Evolutionary conservation across 2,888 invertebrate species (phyloP).

Genomic region (Drosophila trichaetosa): DNA sequence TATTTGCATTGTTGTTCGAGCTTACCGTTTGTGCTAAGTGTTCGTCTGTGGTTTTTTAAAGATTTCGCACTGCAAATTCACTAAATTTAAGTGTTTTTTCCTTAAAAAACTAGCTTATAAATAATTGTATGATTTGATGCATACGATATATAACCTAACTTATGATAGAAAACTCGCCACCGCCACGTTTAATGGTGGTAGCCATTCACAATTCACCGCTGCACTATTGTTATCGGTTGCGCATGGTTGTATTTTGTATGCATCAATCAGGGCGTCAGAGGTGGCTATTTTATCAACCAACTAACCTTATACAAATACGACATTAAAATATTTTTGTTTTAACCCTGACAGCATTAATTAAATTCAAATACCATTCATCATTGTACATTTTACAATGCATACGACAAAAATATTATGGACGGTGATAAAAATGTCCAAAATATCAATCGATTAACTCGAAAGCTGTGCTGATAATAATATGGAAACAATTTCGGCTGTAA

Average conservation of each 20-base stretch:
- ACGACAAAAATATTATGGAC: neutral
- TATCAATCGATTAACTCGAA: neutral
- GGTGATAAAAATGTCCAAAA: neutral
- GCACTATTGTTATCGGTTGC: slow-evolving; percentile 39
- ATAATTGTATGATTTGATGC: slow-evolving; percentile 85
- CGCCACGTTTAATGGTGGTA: slow-evolving; percentile 78
- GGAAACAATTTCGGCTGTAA: neutral
- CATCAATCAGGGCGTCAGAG: slow-evolving; percentile 14
- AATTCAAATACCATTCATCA: slow-evolving; percentile 9
- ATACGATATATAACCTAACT: slow-evolving; percentile 85
- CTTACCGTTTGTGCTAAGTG: slow-evolving; percentile 85
- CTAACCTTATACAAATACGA: neutral
- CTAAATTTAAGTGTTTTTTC: slow-evolving; percentile 85
- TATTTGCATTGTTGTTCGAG: slow-evolving; percentile 59
- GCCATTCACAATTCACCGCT: slow-evolving; percentile 57
- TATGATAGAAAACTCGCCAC: slow-evolving; percentile 83
- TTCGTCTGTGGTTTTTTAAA: slow-evolving; percentile 83
- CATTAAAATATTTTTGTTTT: neutral
- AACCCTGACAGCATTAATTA: slow-evolving; percentile 23
- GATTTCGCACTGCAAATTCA: slow-evolving; percentile 85
- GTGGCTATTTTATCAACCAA: neutral
- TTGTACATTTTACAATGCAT: neutral
- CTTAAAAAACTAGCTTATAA: slow-evolving; percentile 86
- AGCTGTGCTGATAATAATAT: neutral
- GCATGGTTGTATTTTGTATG: slow-evolving; percentile 42